A percentile compares a stretch with the other conserved stretches of the same genome.
phyloP scores from a whole-genome alignment of 2,797 vertebrate species.

The Macropus fuliginosus region DNA sequence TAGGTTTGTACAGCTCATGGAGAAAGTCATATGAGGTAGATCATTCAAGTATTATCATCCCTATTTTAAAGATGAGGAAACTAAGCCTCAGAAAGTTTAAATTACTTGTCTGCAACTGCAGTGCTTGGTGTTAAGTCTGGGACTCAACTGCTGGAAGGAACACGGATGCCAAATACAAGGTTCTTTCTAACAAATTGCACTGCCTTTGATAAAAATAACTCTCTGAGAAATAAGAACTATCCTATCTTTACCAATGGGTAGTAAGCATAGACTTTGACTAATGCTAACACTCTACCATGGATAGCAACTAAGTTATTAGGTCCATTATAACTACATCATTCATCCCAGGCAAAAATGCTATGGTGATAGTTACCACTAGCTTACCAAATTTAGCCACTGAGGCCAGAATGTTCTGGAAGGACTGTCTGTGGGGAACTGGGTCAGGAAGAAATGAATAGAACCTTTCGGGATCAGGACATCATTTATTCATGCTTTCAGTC shows the following conservation, averaged over 20 bases:
- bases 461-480: background rate
- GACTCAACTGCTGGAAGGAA: background rate
- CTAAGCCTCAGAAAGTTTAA: background rate
- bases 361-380: background rate
- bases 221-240: background rate
- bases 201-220: background rate
- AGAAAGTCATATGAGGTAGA: background rate
- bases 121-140: background rate
- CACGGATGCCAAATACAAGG: background rate
- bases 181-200: background rate
- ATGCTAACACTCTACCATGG: background rate
- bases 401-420: slow-evolving; percentile 10
- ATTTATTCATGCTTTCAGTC: background rate
- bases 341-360: background rate
- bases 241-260: background rate
- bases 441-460: slow-evolving; percentile 13
- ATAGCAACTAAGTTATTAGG: background rate
- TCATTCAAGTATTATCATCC: background rate
- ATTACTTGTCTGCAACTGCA: background rate
- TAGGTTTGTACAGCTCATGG: background rate
- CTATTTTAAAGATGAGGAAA: background rate
- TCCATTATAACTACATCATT: background rate
- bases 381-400: background rate
- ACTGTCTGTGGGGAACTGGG: background rate
- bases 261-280: background rate